phyloP scores from a whole-genome alignment of 1,140 invertebrate species.

The Achatina immaculata region DNA sequence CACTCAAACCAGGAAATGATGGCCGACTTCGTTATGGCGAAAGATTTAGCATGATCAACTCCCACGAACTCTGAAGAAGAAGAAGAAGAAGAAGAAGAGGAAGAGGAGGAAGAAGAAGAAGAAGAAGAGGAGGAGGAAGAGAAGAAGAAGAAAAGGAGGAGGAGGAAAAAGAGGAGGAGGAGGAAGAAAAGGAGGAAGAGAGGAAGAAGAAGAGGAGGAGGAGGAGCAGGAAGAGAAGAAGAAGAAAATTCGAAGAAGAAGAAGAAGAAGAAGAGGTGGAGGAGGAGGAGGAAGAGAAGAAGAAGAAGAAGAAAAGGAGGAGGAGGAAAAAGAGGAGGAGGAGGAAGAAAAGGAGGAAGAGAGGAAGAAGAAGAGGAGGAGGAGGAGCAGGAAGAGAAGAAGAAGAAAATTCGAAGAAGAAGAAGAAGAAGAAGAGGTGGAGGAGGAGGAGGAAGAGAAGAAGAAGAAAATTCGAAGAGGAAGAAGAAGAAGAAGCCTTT shows the following conservation, averaged over 20 bases:
- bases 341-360: background rate
- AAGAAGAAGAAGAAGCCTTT: no score
- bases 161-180: background rate
- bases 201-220: background rate
- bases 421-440: no score
- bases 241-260: no score
- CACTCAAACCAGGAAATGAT: no score
- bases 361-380: background rate
- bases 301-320: background rate
- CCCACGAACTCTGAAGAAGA: background rate
- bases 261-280: no score
- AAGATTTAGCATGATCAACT: no score
- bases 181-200: background rate
- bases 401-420: no score
- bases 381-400: background rate
- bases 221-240: no score
- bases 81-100: constrained; percentile 13
- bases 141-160: background rate
- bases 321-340: background rate
- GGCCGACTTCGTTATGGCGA: no score
- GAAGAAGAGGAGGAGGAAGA: constrained; percentile 11
- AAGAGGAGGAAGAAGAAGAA: constrained; percentile 10
- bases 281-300: background rate
- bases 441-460: background rate
- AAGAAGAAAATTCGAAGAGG: no score